Evolutionary conservation across 2,113 vertebrate genomes (phyloP), one percentile per base, ranked within the genome.

Genomic region (Cephalopterus ornatus): DNA sequence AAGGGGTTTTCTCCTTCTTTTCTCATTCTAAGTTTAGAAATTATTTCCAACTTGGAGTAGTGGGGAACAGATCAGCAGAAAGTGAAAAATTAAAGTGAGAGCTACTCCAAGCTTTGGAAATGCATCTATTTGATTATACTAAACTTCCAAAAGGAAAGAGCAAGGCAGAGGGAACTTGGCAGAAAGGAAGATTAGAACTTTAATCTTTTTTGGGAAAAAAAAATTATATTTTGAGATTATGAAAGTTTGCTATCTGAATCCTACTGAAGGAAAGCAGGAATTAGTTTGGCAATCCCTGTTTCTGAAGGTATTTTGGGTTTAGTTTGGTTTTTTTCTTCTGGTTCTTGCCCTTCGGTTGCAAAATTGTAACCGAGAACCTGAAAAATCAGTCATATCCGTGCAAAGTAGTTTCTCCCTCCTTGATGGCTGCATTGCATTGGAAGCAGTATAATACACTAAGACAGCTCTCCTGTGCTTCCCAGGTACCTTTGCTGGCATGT

Each of bases 391-490:
- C 33, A 56, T 11, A 17, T 32, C 26, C 12, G 14, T 35, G 20
- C 20, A 22, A 56, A 89, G 37, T 11, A 20, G 8, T 74, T 86
- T 74, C 72, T 58, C 30, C 26, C 30, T 63, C 37, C n/a, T 30
- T 42, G 49, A 22, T 37, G 44, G 72, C 61, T 2, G 2, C 58
- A 20, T 47, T 59, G 22, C 49, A 47, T 32, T 35, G 8, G 28
- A 49, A 14, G 17, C 47, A 39, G 49, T 8, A 27, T 2, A 46
- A 28, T 6, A 11, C 44, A 17, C 39, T 15, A 15, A n/a, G 20
- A 14, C 42, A 47, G 23, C 55, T 32, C 27, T 67, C 35, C 49
- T 28, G 3, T 0, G 0, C 42, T 52, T 72, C 22, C 23, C 0
- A 0, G 20, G 28, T 23, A 56, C 33, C 59, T 83, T 14, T 33